phyloP scores from a whole-genome alignment of 1,140 invertebrate species.

The Sitophilus oryzae region DNA sequence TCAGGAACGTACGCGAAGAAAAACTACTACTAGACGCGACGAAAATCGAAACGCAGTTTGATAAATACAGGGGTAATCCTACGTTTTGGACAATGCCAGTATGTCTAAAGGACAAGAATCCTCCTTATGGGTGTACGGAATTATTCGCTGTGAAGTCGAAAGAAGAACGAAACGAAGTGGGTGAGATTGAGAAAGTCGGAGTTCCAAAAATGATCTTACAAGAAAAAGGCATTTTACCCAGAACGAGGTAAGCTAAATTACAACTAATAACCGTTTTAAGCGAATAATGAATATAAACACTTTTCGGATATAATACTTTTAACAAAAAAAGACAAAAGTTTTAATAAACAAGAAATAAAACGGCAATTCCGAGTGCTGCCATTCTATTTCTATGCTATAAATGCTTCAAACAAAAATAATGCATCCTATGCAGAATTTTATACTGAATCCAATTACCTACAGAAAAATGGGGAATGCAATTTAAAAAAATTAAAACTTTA shows the following conservation, averaged over 20 bases:
- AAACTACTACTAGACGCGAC: conserved; percentile 22
- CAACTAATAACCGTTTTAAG: too few species aligned
- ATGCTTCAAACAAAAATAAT: too few species aligned
- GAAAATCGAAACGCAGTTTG: conserved; percentile 26
- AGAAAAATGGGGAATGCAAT: too few species aligned
- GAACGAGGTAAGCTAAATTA: conserved; percentile 27
- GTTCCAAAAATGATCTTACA: conserved; percentile 18
- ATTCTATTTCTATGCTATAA: too few species aligned
- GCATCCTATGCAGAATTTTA: too few species aligned
- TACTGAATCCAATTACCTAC: too few species aligned
- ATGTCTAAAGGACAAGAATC: conserved; percentile 6
- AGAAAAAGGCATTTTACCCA: conserved; percentile 28
- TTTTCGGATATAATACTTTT: too few species aligned
- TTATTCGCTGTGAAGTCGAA: conserved; percentile 27
- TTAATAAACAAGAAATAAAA: too few species aligned
- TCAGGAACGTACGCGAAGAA: conserved; percentile 24
- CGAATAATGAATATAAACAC: too few species aligned
- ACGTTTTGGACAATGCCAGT: conserved; percentile 32
- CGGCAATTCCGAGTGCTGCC: too few species aligned
- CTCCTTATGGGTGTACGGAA: conserved; percentile 8
- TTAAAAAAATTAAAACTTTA: too few species aligned
- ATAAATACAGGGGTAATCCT: conserved; percentile 34
- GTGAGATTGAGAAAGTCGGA: conserved; percentile 25
- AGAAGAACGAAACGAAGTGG: conserved; percentile 29
- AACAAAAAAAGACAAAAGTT: too few species aligned